Percentiles rank a stretch among this genome's conserved stretches.
Evolutionary conservation across 1,140 invertebrate species (phyloP).

Genomic region (Pantala flavescens): DNA sequence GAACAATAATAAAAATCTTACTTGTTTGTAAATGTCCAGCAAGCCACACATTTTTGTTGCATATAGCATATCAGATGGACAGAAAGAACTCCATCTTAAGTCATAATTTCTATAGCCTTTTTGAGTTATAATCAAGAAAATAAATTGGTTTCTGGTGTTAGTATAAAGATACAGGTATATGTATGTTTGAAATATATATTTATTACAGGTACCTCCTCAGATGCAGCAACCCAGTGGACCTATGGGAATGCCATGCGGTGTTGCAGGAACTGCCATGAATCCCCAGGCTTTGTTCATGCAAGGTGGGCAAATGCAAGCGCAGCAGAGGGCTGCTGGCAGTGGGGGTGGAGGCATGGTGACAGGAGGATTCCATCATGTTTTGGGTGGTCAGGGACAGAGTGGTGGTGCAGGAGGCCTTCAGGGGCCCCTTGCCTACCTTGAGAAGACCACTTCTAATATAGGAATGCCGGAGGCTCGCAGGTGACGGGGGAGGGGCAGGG

Average conservation of each 20-base stretch:
- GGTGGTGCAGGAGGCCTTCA: conserved; percentile 35
- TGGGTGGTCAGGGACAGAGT: neutral
- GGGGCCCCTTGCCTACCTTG: conserved; percentile 62
- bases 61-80: too few species aligned
- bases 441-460: conserved; percentile 74
- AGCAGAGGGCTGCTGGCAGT: neutral
- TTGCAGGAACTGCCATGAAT: neutral
- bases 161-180: too few species aligned
- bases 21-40: too few species aligned
- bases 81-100: too few species aligned
- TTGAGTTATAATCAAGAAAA: too few species aligned
- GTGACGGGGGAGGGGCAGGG: conserved; percentile 60
- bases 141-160: too few species aligned
- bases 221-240: neutral
- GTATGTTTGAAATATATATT: too few species aligned
- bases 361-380: neutral
- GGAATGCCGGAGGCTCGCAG: conserved; percentile 58
- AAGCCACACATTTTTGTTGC: too few species aligned
- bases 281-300: neutral
- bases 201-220: neutral
- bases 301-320: neutral
- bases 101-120: too few species aligned
- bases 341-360: neutral
- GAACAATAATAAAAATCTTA: too few species aligned
- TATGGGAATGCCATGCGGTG: neutral